Conservation (phyloP, 2,888 invertebrate genomes). For the Seira ritae region DNA sequence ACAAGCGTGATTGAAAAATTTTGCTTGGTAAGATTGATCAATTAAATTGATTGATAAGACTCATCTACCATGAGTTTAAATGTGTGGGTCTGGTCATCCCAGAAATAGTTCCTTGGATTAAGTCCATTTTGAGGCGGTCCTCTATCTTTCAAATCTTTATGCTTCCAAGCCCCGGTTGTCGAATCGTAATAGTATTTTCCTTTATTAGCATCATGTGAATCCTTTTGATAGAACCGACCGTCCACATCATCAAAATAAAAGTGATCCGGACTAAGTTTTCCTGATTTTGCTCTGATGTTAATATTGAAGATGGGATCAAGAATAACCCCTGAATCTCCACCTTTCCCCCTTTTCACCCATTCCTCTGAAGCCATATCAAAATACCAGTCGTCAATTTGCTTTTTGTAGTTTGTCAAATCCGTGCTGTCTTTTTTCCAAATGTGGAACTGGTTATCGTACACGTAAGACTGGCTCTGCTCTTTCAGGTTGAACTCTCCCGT, state of each 20-base stretch:
- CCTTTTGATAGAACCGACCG: constrained; percentile 46
- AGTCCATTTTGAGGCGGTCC: constrained; percentile 30
- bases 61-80: too few species aligned
- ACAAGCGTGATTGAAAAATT: too few species aligned
- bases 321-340: too few species aligned
- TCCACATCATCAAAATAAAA: constrained; percentile 46
- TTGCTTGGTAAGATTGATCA: too few species aligned
- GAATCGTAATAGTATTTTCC: constrained; percentile 38
- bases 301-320: constrained; percentile 3
- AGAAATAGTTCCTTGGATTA: constrained; percentile 48
- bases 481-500: constrained; percentile 32
- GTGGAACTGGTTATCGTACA: constrained; percentile 30
- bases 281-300: constrained; percentile 19
- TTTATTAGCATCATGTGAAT: background rate
- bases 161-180: constrained; percentile 47
- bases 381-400: constrained; percentile 18
- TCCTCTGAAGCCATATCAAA: constrained; percentile 32
- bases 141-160: constrained; percentile 23
- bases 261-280: constrained; percentile 38
- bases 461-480: constrained; percentile 1
- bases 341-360: constrained; percentile 6
- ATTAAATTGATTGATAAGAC: too few species aligned
- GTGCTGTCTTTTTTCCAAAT: constrained; percentile 50
- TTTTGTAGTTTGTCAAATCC: background rate
- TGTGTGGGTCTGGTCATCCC: constrained; percentile 26